A percentile compares a stretch with the other conserved stretches of the same genome.
Evolutionary conservation across 2,888 invertebrate species (phyloP).

Genomic region (Ochropacha duplaris): DNA sequence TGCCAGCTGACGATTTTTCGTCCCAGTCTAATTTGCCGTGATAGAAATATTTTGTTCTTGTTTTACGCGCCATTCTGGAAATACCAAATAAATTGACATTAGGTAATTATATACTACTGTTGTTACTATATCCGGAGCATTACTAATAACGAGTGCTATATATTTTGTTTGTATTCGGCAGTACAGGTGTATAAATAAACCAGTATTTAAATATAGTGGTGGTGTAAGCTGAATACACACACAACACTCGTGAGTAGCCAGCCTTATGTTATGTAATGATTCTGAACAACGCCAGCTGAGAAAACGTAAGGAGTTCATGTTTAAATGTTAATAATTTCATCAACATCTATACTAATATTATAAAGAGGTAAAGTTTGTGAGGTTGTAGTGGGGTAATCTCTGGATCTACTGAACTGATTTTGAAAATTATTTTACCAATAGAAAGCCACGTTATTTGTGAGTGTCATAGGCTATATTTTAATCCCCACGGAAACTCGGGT

Average conservation of each 20-base stretch:
- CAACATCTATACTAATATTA: too few species aligned
- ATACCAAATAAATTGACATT: background rate
- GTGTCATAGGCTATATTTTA: too few species aligned
- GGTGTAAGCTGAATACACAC: background rate
- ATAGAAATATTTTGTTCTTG: constrained; percentile 99
- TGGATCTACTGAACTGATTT: too few species aligned
- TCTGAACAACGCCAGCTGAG: background rate
- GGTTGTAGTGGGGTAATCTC: too few species aligned
- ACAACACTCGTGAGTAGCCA: background rate
- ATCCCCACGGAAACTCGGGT: too few species aligned
- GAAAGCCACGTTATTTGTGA: too few species aligned
- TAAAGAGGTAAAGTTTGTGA: too few species aligned
- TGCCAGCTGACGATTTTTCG: constrained; percentile 96
- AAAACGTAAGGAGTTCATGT: background rate
- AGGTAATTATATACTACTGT: too few species aligned
- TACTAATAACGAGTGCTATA: background rate
- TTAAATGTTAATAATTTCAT: background rate
- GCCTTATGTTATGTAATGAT: background rate
- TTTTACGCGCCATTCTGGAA: constrained; percentile 92
- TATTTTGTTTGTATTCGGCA: background rate
- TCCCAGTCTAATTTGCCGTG: constrained; percentile 99
- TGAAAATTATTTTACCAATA: too few species aligned
- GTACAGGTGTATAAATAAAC: background rate
- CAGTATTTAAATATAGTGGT: background rate
- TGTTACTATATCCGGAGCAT: too few species aligned